Evolutionary conservation across 2,888 invertebrate genomes (phyloP), one percentile per base, ranked within the genome.

Genomic region (Mycogona germanica): DNA sequence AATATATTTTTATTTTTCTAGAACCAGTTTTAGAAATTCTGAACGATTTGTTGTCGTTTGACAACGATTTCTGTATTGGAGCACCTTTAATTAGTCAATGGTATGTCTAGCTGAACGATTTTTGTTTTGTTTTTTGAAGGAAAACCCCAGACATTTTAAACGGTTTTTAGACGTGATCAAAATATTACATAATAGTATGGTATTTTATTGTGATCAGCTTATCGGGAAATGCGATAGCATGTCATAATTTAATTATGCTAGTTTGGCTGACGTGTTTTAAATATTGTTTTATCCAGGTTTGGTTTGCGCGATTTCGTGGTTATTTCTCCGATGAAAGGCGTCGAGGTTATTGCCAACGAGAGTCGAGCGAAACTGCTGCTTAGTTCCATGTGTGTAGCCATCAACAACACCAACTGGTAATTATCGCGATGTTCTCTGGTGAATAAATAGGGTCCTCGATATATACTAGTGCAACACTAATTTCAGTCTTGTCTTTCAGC

Each of bases 281-380:
- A 44, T 6, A 7, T 60, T 48, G 54, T 55, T 46, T 58, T 55
- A 51, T 56, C 42, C 55, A 68, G 66, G 64, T 93, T 84, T 70
- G 91, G 91, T 0, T 67, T 93, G 19, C 78, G 84, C 58, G 81
- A 88, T 62, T 95, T 87, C 69, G 71, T 92, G 28, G 78, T 89
- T 58, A 68, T 95, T 23, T 76, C 77, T 58, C 82, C 88, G 2
- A 72, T 75, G 7, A 73, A 73, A 51, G 76, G 76, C 42, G 68
- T 69, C 35, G 68, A 69, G 25, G 62, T 64, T 17, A 66, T 72
- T 30, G 63, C 64, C 38, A 66, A 62, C 21, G 72, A 72, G 58
- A 58, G 56, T 61, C 75, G 81, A 66, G 80, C 84, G 45, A 87
- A 87, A 71, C 74, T 87, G 58, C 75, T 84, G 32, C 75, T 84